These are phyloP conservation scores for Pachliopta kotzebuea DNA, from an alignment of 2,888 invertebrate species.

Conservation along the genomic window DNA sequence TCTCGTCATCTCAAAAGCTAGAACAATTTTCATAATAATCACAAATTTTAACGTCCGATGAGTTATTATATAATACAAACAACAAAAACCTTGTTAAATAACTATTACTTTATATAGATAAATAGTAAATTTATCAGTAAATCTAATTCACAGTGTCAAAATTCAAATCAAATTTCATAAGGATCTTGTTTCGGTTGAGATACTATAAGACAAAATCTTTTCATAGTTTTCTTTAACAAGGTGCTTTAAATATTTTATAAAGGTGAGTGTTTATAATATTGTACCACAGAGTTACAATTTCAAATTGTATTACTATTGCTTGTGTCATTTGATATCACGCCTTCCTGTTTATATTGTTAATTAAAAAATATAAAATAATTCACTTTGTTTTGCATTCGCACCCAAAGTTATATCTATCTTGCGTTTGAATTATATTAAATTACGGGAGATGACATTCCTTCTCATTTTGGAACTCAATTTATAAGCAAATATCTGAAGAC, in stretches of 20 bases:
- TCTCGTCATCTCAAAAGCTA: no score
- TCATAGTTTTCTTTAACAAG: background rate
- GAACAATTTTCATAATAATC: no score
- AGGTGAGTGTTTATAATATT: background rate
- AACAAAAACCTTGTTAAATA: no score
- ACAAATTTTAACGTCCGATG: no score
- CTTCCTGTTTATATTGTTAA: slow-evolving; percentile 3
- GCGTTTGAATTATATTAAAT: slow-evolving; percentile 37
- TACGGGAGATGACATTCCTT: slow-evolving; percentile 35
- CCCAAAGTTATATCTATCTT: slow-evolving; percentile 25
- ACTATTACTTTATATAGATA: no score
- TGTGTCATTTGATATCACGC: background rate
- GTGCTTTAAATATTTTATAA: background rate
- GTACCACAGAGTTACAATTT: background rate
- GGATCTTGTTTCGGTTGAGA: no score
- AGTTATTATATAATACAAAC: no score
- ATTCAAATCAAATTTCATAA: no score
- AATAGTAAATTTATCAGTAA: no score
- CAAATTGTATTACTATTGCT: background rate
- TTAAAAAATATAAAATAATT: slow-evolving; percentile 9
- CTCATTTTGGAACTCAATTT: slow-evolving; percentile 37
- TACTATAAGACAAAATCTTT: no score
- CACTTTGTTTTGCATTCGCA: slow-evolving; percentile 10
- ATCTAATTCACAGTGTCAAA: no score
- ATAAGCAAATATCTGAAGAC: slow-evolving; percentile 34